A percentile compares a stretch with the other conserved stretches of the same genome.
Evolutionary conservation across 64 coral and sea anemone genomes (phyloP).

Genomic region (Montipora foliosa): DNA sequence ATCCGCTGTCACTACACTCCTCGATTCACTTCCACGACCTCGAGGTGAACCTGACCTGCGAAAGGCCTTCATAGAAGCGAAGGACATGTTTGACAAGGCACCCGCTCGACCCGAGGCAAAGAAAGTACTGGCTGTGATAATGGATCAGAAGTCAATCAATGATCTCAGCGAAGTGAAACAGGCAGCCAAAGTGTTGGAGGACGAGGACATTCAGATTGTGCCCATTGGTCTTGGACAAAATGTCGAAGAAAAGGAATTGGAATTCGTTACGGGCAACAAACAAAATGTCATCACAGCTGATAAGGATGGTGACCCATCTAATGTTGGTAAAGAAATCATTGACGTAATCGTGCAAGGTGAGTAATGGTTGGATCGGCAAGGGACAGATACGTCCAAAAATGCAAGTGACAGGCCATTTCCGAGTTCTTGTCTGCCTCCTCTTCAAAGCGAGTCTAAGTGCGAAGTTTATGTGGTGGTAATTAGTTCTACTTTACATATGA

Average conservation of each 20-base stretch:
- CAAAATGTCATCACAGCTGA: slow-evolving; percentile 54
- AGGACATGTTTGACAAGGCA: slow-evolving; percentile 38
- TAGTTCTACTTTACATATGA: too few species aligned
- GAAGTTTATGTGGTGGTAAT: too few species aligned
- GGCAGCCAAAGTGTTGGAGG: slow-evolving; percentile 35
- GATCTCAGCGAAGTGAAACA: neutral
- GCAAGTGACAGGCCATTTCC: too few species aligned
- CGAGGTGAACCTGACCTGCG: slow-evolving; percentile 24
- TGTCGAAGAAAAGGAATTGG: slow-evolving; percentile 57
- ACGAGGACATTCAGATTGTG: slow-evolving; percentile 53
- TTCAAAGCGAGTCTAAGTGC: too few species aligned
- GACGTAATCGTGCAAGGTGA: slow-evolving; percentile 50
- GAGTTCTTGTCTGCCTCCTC: too few species aligned
- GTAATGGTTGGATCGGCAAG: neutral
- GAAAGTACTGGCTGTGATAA: slow-evolving; percentile 55
- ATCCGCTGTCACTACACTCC: neutral
- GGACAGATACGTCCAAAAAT: too few species aligned
- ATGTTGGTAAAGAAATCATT: slow-evolving; percentile 59
- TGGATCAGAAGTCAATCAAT: slow-evolving; percentile 47
- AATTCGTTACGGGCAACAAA: slow-evolving; percentile 38
- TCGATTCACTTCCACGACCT: neutral
- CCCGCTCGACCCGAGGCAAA: slow-evolving; percentile 33
- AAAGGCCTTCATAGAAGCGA: slow-evolving; percentile 40
- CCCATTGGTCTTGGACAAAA: slow-evolving; percentile 68
- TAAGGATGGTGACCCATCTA: slow-evolving; percentile 45